Percentiles rank a stretch among this genome's conserved stretches.
These are phyloP conservation scores for Lepidocolaptes lacrymiger DNA, from an alignment of 2,797 vertebrate genomes.

Conservation along the genomic window DNA sequence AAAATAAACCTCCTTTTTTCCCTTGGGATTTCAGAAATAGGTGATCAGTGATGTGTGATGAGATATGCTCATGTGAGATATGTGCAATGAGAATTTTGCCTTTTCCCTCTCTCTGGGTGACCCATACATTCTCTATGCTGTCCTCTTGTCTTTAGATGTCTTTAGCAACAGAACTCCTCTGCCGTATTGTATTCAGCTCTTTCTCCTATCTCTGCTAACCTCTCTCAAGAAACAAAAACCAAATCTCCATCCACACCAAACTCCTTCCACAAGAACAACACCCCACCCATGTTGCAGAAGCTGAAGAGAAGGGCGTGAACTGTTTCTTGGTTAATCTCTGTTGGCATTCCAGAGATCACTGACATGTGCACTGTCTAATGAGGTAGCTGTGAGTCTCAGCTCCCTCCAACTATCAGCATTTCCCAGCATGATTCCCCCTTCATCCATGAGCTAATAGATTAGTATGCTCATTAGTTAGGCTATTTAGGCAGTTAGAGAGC, in stretches of 20 bases:
- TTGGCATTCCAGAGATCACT: neutral
- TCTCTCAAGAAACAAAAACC: neutral
- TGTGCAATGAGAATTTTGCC: neutral
- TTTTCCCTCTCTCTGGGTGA: neutral
- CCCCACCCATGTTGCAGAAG: neutral
- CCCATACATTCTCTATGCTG: neutral
- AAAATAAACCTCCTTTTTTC: neutral
- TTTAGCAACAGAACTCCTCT: neutral
- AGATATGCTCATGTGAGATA: neutral
- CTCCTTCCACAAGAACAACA: neutral
- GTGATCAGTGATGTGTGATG: neutral
- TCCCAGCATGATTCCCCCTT: neutral
- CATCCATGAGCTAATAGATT: neutral
- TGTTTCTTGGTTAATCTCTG: neutral
- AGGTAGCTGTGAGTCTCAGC: neutral
- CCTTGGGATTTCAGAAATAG: neutral
- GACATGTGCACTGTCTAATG: neutral
- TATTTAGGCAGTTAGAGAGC: neutral
- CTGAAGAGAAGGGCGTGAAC: neutral
- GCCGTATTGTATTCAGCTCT: neutral
- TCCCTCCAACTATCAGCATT: neutral
- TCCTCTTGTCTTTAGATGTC: neutral
- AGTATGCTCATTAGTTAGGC: neutral
- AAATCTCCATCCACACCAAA: neutral
- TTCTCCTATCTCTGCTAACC: neutral